Base-by-base conservation (phyloP, 2,888 invertebrate genomes). In the Colostygia pectinataria region DNA sequence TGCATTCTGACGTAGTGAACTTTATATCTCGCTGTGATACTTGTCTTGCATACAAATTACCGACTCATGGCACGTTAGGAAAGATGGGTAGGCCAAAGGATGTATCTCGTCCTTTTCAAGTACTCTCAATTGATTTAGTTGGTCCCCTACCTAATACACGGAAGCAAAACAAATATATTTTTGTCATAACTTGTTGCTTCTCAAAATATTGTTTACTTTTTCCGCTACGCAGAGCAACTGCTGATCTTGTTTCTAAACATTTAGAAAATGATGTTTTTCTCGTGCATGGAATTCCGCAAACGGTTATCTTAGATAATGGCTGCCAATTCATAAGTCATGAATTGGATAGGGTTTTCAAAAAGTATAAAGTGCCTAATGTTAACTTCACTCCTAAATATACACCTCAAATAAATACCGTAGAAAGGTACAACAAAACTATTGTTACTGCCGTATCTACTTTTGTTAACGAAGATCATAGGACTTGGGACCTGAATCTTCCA, bases 81-180 rank as follows among this genome's bases (percentile, higher is more conserved):
- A n/a, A n/a, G n/a, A n/a, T n/a, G n/a, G n/a, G n/a, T n/a, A n/a
- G n/a, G n/a, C n/a, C n/a, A n/a, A n/a, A n/a, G n/a, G n/a, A 1
- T 0, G 64, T 52, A 31, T 57, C 14, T 13, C 38, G 56, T 12
- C 70, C 62, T 12, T 68, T 61, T 44, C 66, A 59, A 40, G 53
- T 18, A 12, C 28, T 62, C 1, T 55, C 55, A 0, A 43, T 65
- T 0, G 66, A 68, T 41, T 10, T 68, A 0, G 39, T 66, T 0
- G 66, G 68, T 8, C 60, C 63, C 4, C n/a, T 68, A 1, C 65
- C 68, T 0, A 5, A 0, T 1, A 20, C 48, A 7, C 12, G 13
- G 6, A 1, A 29, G n/a, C n/a, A n/a, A n/a, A n/a, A n/a, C n/a
- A n/a, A n/a, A n/a, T n/a, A n/a, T n/a, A n/a, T n/a, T n/a, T n/a